Conservation (phyloP, 2,113 vertebrate genomes). For the Corythaeola cristata region DNA sequence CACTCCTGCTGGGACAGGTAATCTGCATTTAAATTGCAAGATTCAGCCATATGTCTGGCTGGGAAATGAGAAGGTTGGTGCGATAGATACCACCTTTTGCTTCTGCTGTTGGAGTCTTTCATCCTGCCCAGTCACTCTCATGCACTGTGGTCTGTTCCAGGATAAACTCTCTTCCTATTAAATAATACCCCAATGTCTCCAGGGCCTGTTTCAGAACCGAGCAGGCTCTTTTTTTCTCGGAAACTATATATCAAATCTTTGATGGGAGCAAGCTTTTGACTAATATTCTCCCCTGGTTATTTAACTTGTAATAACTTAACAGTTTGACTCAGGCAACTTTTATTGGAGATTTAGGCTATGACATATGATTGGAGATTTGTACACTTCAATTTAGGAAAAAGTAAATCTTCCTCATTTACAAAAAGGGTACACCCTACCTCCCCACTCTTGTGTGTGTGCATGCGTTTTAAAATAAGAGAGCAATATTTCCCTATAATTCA, state of each 20-base stretch:
- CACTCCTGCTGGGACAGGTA: constrained; percentile 47
- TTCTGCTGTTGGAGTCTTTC: constrained; percentile 38
- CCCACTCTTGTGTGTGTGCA: background rate
- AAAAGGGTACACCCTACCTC: background rate
- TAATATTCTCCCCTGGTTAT: constrained; percentile 36
- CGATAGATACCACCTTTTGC: constrained; percentile 58
- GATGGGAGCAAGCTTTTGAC: constrained; percentile 13
- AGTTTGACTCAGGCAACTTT: background rate
- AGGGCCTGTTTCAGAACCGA: background rate
- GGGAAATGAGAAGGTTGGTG: constrained; percentile 57
- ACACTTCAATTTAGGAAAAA: background rate
- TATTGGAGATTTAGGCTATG: constrained; percentile 4
- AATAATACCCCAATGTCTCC: constrained; percentile 38
- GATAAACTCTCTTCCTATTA: constrained; percentile 44
- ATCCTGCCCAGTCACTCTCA: constrained; percentile 45
- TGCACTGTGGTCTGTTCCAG: constrained; percentile 4
- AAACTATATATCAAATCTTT: constrained; percentile 22
- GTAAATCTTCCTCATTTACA: background rate
- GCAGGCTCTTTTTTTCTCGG: background rate
- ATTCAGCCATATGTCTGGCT: constrained; percentile 41
- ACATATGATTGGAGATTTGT: background rate
- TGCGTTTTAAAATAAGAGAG: background rate
- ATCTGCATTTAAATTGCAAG: constrained; percentile 66
- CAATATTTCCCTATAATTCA: background rate
- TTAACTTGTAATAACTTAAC: constrained; percentile 13